Evolutionary conservation across 2,888 invertebrate species (phyloP).

Genomic region (Phasia obesa): DNA sequence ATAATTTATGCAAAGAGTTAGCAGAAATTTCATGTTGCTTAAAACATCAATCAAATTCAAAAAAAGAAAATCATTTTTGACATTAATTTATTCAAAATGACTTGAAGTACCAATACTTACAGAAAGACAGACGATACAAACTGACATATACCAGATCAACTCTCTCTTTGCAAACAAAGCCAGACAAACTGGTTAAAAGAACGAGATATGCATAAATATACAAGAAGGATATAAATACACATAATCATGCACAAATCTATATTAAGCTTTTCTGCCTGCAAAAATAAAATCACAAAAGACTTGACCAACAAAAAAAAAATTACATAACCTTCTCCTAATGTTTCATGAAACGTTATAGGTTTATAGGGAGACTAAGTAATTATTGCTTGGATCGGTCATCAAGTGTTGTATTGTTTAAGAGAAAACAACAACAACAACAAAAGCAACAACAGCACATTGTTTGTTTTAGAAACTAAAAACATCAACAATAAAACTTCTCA

Average conservation of each 20-base stretch:
- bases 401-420: slow-evolving; percentile 13
- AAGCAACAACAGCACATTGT: background rate
- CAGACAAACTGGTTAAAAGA: background rate
- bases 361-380: background rate
- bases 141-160: background rate
- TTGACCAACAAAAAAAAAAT: slow-evolving; percentile 3
- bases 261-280: background rate
- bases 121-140: slow-evolving; percentile 60
- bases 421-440: slow-evolving; percentile 14
- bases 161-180: background rate
- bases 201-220: background rate
- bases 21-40: slow-evolving; percentile 62
- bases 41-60: slow-evolving; percentile 82
- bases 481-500: slow-evolving; percentile 48
- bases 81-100: slow-evolving; percentile 82
- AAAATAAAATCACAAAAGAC: background rate
- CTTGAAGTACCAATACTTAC: slow-evolving; percentile 75
- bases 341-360: background rate
- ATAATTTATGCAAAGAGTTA: slow-evolving; percentile 32
- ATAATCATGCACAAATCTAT: slow-evolving; percentile 32
- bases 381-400: slow-evolving; percentile 17
- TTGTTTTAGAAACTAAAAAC: slow-evolving; percentile 4
- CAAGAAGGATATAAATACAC: background rate
- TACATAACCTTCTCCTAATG: background rate
- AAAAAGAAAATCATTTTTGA: slow-evolving; percentile 80